phyloP scores from a whole-genome alignment of 1,140 invertebrate genomes.

The Asobara japonica region DNA sequence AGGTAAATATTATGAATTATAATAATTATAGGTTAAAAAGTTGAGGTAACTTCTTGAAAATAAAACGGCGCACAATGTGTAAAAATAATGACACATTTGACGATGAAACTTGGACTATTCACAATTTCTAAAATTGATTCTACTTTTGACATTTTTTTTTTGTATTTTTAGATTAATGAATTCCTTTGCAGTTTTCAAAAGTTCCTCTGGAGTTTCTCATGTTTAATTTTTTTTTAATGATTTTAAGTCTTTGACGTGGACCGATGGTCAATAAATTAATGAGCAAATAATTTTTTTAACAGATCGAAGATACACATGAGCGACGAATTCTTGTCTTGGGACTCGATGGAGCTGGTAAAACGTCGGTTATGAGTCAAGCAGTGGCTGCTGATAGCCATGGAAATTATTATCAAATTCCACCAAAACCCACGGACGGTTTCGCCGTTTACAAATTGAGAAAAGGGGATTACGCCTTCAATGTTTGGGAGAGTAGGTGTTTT shows the following conservation, averaged over 20 bases:
- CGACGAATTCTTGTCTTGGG: constrained; percentile 60
- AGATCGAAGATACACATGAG: constrained; percentile 60
- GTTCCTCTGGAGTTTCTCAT: no score
- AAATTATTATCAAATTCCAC: constrained; percentile 39
- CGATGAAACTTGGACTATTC: no score
- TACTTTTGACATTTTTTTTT: no score
- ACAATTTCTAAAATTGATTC: no score
- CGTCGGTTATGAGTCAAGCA: constrained; percentile 59
- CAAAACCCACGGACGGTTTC: constrained; percentile 57
- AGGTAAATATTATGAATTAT: constrained; percentile 48
- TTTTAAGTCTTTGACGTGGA: not conserved
- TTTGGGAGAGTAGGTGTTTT: constrained; percentile 64
- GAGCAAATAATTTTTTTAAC: constrained; percentile 27
- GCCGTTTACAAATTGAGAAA: constrained; percentile 55
- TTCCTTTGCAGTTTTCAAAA: no score
- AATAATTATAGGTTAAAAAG: no score
- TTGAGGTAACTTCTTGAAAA: no score
- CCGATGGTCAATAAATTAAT: not conserved
- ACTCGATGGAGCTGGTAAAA: constrained; percentile 62
- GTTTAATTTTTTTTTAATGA: no score
- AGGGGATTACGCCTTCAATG: constrained; percentile 53
- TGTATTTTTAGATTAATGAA: no score
- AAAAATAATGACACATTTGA: no score
- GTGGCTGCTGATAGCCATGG: constrained; percentile 45
- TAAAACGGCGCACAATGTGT: no score